Percentiles rank a stretch among this genome's conserved stretches.
phyloP scores from a whole-genome alignment of 2,113 vertebrate genomes.

The Otocyon megalotis region DNA sequence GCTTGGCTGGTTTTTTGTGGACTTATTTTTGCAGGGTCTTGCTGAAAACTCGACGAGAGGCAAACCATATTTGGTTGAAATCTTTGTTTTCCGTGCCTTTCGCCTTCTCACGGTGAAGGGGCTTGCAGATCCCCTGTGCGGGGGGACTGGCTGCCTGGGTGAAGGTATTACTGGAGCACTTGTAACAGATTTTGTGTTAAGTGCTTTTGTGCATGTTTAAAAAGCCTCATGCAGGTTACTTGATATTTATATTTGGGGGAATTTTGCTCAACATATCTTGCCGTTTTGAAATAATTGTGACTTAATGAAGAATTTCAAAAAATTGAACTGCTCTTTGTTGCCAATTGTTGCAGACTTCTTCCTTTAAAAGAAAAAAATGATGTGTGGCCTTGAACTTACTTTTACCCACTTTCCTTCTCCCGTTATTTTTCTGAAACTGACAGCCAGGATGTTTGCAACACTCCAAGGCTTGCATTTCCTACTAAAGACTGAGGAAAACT shows the following conservation, averaged over 20 bases:
- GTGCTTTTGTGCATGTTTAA: conserved; percentile 20
- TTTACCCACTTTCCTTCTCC: neutral
- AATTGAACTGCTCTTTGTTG: neutral
- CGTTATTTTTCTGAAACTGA: conserved; percentile 1
- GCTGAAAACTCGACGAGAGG: conserved; percentile 56
- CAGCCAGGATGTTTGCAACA: neutral
- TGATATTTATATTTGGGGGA: neutral
- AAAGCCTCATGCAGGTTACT: neutral
- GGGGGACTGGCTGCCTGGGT: neutral
- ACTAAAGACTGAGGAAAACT: neutral
- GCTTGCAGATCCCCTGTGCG: rapidly evolving
- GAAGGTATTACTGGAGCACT: neutral
- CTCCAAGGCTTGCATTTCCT: neutral
- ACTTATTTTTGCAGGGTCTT: conserved; percentile 30
- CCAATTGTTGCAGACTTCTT: neutral
- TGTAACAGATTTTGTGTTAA: neutral
- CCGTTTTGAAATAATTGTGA: conserved; percentile 36
- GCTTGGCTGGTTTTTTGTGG: conserved; percentile 47
- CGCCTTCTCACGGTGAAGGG: neutral
- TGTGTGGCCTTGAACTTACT: neutral
- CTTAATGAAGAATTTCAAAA: neutral
- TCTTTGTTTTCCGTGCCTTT: neutral
- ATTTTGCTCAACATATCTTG: conserved; percentile 13
- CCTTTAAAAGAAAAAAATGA: neutral
- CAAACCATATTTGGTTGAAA: conserved; percentile 9